Conservation (phyloP, 2,797 vertebrate species). For the Catharus ustulatus region DNA sequence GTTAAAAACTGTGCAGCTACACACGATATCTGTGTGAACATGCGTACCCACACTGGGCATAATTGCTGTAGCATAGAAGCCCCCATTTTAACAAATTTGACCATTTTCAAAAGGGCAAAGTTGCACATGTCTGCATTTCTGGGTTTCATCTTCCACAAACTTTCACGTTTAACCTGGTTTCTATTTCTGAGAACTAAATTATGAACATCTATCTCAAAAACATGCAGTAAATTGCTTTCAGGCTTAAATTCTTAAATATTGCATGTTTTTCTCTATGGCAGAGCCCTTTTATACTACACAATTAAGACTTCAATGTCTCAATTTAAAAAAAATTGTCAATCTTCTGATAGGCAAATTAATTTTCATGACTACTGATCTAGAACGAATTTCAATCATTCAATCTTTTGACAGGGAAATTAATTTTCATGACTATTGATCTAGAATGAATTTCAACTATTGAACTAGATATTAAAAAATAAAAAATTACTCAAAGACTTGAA, state of each 20-base stretch:
- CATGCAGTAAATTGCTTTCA: not conserved
- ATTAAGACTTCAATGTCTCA: not conserved
- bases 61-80: rapidly evolving
- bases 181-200: not conserved
- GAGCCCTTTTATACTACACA: not conserved
- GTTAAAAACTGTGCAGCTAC: not conserved
- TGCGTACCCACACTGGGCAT: not conserved
- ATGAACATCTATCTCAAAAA: not conserved
- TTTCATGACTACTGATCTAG: too few species aligned
- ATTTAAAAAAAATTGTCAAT: not conserved
- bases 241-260: not conserved
- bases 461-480: not conserved
- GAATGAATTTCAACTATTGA: not conserved
- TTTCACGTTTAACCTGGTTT: not conserved
- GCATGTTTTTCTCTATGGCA: not conserved
- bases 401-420: not conserved
- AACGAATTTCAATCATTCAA: not conserved
- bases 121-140: not conserved
- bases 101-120: not conserved
- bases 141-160: not conserved
- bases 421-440: not conserved
- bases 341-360: too few species aligned
- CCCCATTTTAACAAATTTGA: not conserved
- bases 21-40: rapidly evolving
- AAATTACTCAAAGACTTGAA: not conserved